Evolutionary conservation across 2,113 vertebrate genomes (phyloP).

Genomic region (Megalops atlanticus): DNA sequence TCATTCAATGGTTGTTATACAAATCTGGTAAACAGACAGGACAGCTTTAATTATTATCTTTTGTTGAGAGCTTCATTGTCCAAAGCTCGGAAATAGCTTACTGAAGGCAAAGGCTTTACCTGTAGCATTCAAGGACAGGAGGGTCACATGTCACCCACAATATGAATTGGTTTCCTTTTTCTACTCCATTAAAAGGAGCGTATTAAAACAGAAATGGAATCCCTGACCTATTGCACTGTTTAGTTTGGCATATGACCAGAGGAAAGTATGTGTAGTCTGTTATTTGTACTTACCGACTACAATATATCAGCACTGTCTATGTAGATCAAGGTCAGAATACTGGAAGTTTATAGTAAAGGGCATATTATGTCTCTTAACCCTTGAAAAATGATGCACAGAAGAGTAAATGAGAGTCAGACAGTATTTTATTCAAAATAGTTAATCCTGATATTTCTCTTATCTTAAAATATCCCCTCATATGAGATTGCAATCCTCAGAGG

Average conservation of each 20-base stretch:
- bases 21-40: not conserved
- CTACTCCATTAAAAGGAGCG: conserved; percentile 29
- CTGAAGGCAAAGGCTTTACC: not conserved
- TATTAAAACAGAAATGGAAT: conserved; percentile 36
- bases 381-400: not conserved
- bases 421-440: not conserved
- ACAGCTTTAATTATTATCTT: not conserved
- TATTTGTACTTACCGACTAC: conserved; percentile 27
- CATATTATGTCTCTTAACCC: not conserved
- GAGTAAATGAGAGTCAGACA: conserved; percentile 10
- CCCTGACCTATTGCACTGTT: conserved; percentile 24
- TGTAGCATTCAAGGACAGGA: conserved; percentile 12
- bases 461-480: too few relatives aligned
- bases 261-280: conserved; percentile 19
- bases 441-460: not conserved
- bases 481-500: too few relatives aligned
- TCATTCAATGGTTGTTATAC: not conserved
- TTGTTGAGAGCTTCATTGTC: not conserved
- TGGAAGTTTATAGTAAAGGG: not conserved
- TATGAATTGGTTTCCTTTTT: conserved; percentile 26
- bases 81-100: not conserved
- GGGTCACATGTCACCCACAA: conserved; percentile 26
- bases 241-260: conserved; percentile 31
- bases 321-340: conserved; percentile 16
- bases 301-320: conserved; percentile 20